Percentiles rank a stretch among this genome's conserved stretches.
phyloP scores from a whole-genome alignment of 2,113 vertebrate genomes.

The Paraplagusia blochii region DNA sequence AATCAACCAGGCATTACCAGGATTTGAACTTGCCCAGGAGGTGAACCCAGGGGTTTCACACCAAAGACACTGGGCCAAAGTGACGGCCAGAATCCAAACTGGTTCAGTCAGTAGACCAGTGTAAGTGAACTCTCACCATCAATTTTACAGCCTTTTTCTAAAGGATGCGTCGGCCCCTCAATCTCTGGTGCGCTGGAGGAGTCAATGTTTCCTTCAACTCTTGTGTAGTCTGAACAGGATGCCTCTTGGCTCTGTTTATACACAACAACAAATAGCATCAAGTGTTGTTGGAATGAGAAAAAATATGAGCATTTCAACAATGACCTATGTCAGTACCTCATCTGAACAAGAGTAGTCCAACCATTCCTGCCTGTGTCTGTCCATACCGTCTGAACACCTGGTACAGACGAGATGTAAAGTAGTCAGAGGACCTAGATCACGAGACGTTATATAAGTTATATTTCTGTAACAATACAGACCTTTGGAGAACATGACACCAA shows the following conservation, averaged over 20 bases:
- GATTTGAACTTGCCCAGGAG: too few species aligned
- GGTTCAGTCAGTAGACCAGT: neutral
- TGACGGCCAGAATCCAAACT: too few species aligned
- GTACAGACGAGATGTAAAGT: constrained; percentile 7
- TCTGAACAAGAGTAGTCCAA: constrained; percentile 82
- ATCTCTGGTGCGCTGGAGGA: constrained; percentile 49
- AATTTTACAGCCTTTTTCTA: constrained; percentile 69
- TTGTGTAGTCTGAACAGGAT: constrained; percentile 81
- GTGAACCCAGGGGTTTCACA: too few species aligned
- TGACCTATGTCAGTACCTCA: constrained; percentile 75
- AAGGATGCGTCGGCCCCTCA: constrained; percentile 52
- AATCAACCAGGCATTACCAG: too few species aligned
- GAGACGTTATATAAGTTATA: neutral
- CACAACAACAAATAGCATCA: neutral
- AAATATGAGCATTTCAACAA: neutral
- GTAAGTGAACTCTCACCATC: constrained; percentile 73
- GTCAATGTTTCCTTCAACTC: constrained; percentile 52
- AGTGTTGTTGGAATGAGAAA: neutral
- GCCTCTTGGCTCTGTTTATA: constrained; percentile 65
- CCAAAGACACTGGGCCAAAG: too few species aligned
- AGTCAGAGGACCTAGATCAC: neutral
- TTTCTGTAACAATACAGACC: constrained; percentile 65
- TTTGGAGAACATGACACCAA: constrained; percentile 94
- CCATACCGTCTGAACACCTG: constrained; percentile 94
- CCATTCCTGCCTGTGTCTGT: constrained; percentile 92